Percentiles rank a stretch among this genome's conserved stretches.
phyloP scores from a whole-genome alignment of 1,140 invertebrate species.

The Drosophila jambulina region DNA sequence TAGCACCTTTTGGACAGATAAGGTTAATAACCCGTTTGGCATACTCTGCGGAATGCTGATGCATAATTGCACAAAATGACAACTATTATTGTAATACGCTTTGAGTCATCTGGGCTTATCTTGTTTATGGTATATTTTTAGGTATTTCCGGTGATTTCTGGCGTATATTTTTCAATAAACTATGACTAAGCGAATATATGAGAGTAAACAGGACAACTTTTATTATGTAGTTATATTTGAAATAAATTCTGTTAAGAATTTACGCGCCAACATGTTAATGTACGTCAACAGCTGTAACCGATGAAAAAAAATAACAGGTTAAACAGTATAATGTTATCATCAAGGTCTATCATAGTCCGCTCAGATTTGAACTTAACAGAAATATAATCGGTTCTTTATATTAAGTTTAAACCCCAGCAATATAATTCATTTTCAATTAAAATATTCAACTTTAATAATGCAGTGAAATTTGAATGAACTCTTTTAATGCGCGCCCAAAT shows the following conservation, averaged over 20 bases:
- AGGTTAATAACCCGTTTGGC: constrained; percentile 1
- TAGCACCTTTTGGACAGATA: constrained; percentile 11
- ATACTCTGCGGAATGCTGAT: constrained; percentile 3
- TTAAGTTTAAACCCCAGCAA: too few relatives aligned
- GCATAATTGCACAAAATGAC: constrained; percentile 25
- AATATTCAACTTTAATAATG: neutral
- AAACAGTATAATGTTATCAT: too few relatives aligned
- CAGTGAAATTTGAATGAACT: neutral
- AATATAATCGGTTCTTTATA: too few relatives aligned
- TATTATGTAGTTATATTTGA: neutral
- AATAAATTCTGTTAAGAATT: neutral
- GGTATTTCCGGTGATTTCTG: neutral
- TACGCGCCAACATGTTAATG: constrained; percentile 7
- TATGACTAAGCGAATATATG: neutral
- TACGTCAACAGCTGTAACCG: neutral
- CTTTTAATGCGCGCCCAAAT: neutral
- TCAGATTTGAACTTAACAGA: neutral
- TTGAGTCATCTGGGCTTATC: constrained; percentile 12
- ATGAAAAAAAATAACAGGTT: too few relatives aligned
- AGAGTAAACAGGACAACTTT: neutral
- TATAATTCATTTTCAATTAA: too few relatives aligned
- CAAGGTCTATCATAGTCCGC: neutral
- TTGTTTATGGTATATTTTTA: neutral
- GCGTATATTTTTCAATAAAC: neutral
- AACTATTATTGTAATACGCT: neutral